Percentiles rank a stretch among this genome's conserved stretches.
These are phyloP conservation scores for Gymnothorax reevesii DNA, from an alignment of 2,797 vertebrate genomes.

Conservation along the genomic window DNA sequence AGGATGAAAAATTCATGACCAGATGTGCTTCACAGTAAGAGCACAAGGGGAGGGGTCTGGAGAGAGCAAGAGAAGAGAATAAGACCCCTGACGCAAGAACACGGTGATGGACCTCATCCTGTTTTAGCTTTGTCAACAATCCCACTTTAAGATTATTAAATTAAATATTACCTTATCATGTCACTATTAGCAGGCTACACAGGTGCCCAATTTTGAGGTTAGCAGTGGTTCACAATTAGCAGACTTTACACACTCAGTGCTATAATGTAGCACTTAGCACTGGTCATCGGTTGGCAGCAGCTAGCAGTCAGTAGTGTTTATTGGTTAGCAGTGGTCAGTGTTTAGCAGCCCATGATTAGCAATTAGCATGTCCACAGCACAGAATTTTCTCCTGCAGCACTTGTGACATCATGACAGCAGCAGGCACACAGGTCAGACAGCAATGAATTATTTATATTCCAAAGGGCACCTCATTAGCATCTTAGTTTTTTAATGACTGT, in stretches of 20 bases:
- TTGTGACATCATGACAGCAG: not conserved
- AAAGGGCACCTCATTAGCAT: not conserved
- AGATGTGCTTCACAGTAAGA: not conserved
- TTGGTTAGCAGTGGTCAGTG: not conserved
- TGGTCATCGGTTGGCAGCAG: not conserved
- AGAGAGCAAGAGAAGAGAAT: not conserved
- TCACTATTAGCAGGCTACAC: constrained; percentile 14
- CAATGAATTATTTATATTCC: not conserved
- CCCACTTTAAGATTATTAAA: not conserved
- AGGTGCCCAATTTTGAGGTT: not conserved
- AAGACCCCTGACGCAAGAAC: not conserved
- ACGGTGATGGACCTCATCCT: not conserved
- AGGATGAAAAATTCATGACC: not conserved
- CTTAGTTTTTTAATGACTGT: not conserved
- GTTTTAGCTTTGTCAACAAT: not conserved
- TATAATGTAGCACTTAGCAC: not conserved
- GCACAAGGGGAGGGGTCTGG: not conserved
- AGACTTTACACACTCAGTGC: not conserved
- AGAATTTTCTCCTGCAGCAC: not conserved
- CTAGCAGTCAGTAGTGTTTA: no score
- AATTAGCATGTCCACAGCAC: no score
- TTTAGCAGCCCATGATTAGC: not conserved
- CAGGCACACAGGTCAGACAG: not conserved
- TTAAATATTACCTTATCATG: no score
- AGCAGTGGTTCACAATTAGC: constrained; percentile 3